Conservation (phyloP, 2,113 vertebrate genomes). For the Rhabdornis inornatus region DNA sequence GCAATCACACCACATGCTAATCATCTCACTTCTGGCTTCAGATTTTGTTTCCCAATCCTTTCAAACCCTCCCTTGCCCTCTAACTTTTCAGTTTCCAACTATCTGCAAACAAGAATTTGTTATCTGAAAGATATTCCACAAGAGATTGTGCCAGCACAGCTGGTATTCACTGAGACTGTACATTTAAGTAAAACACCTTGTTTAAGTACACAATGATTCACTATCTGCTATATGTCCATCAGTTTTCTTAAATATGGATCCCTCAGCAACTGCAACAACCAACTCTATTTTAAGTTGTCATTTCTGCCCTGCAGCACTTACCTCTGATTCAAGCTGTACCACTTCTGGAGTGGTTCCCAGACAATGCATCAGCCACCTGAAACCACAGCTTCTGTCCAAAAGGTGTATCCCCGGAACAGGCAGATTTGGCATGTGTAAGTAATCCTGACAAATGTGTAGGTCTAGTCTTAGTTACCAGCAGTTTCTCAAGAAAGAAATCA, state of each 20-base stretch:
- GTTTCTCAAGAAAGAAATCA: not conserved
- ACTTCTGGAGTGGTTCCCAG: not conserved
- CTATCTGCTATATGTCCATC: not conserved
- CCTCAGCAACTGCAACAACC: rapidly evolving
- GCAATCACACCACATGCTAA: too few relatives aligned
- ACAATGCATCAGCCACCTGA: not conserved
- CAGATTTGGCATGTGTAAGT: rapidly evolving
- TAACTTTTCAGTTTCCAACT: not conserved
- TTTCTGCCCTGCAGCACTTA: not conserved
- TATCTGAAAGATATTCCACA: rapidly evolving
- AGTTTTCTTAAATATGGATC: rapidly evolving
- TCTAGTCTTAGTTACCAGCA: not conserved
- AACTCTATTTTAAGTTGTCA: rapidly evolving
- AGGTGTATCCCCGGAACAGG: not conserved
- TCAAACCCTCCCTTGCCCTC: not conserved
- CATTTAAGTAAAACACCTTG: rapidly evolving
- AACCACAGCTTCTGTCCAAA: not conserved
- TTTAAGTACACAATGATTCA: not conserved
- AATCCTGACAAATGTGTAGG: rapidly evolving
- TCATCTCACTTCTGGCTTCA: not conserved
- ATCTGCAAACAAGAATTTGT: rapidly evolving
- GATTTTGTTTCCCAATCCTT: not conserved
- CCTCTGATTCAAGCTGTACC: rapidly evolving
- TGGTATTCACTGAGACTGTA: not conserved
- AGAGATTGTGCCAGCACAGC: rapidly evolving